These are phyloP conservation scores for Pica pica DNA, from an alignment of 2,113 vertebrate genomes.

Conservation along the genomic window DNA sequence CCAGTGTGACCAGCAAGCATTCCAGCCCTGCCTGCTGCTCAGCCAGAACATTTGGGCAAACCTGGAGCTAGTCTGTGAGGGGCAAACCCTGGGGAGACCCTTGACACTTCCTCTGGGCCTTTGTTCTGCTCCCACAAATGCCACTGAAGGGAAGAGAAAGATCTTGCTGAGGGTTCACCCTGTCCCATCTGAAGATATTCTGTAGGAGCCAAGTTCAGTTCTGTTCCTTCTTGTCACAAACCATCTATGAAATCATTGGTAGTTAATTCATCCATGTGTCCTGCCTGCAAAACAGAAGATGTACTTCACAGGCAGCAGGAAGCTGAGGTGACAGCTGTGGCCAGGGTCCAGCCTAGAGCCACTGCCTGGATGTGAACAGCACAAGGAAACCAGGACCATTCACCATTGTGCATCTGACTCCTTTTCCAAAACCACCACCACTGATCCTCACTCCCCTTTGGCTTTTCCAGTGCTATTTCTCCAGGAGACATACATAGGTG, in stretches of 20 bases:
- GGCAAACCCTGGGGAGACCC: not conserved
- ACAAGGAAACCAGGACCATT: not conserved
- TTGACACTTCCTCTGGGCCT: not conserved
- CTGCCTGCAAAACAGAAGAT: not conserved
- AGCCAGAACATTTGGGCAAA: not conserved
- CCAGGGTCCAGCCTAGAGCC: not conserved
- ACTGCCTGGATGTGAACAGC: accelerated
- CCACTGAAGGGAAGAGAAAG: not conserved
- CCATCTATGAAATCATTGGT: accelerated
- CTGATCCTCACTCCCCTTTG: accelerated
- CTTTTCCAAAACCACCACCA: not conserved
- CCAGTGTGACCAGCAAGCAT: not conserved
- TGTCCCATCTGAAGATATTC: not conserved
- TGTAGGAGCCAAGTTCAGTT: not conserved
- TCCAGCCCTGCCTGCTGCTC: not conserved
- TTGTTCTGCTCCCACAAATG: not conserved
- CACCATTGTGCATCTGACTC: not conserved
- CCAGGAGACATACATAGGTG: not conserved
- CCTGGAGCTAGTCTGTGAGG: not conserved
- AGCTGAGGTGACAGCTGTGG: not conserved
- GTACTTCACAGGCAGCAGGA: not conserved
- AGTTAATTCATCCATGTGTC: accelerated
- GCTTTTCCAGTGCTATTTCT: not conserved
- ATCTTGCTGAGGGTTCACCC: not conserved
- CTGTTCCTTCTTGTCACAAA: not conserved